Percentiles rank a stretch among this genome's conserved stretches.
phyloP scores from a whole-genome alignment of 1,140 invertebrate species.

The Brachionus koreanus region DNA sequence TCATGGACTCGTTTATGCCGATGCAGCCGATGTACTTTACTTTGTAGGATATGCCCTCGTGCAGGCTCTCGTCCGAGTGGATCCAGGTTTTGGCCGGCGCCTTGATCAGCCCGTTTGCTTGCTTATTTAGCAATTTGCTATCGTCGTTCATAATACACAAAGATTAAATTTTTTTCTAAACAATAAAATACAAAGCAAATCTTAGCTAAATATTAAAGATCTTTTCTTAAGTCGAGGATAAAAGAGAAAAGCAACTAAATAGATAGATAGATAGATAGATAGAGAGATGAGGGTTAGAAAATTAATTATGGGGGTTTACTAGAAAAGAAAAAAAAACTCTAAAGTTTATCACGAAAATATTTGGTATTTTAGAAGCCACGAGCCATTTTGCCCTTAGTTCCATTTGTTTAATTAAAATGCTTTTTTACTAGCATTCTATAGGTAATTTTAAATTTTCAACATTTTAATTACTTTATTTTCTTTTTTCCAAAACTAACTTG shows the following conservation, averaged over 20 bases:
- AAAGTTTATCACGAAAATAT: conserved; percentile 43
- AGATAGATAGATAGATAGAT: not conserved
- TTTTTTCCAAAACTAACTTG: not conserved
- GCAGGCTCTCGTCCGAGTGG: conserved; percentile 4
- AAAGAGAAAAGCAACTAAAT: not conserved
- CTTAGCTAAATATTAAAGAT: conserved; percentile 29
- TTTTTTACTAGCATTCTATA: not conserved
- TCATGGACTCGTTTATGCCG: conserved; percentile 35
- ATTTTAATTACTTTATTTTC: not conserved
- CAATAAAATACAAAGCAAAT: conserved; percentile 25
- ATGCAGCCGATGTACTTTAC: conserved; percentile 39
- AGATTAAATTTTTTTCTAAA: conserved; percentile 22
- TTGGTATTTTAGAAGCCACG: not conserved
- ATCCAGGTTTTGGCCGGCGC: not conserved
- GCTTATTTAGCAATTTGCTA: not conserved
- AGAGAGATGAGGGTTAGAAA: not conserved
- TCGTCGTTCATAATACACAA: conserved; percentile 28
- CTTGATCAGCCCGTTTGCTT: not conserved
- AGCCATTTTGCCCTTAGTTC: not conserved
- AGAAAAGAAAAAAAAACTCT: not conserved
- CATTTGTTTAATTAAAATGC: not conserved
- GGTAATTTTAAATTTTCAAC: not conserved
- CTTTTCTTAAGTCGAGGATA: not conserved
- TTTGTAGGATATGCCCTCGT: conserved; percentile 24
- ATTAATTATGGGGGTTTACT: not conserved